A percentile compares a stretch with the other conserved stretches of the same genome.
Evolutionary conservation across 2,797 vertebrate species (phyloP).

Genomic region (Pristis pectinata): DNA sequence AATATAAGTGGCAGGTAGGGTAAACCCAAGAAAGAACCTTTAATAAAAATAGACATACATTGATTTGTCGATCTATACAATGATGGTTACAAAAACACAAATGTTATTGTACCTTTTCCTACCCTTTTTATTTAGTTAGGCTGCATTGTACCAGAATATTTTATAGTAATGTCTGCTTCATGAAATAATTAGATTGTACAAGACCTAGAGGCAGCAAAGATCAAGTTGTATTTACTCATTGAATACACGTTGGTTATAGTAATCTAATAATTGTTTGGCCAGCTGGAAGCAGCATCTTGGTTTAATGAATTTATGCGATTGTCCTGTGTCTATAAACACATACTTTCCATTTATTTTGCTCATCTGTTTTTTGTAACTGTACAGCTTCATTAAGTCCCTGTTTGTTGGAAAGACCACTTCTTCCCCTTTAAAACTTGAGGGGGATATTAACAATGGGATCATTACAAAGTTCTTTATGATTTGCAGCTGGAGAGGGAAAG

Average conservation of each 20-base stretch:
- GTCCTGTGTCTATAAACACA: background rate
- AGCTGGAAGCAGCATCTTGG: slow-evolving; percentile 11
- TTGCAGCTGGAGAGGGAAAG: background rate
- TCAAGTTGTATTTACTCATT: background rate
- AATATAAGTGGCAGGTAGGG: background rate
- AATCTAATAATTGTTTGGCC: background rate
- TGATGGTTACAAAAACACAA: background rate
- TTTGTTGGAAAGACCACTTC: background rate
- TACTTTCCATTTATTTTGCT: slow-evolving; percentile 23
- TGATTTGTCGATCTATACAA: background rate
- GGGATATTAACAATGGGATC: background rate
- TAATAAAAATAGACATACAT: background rate
- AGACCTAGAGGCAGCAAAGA: slow-evolving; percentile 12
- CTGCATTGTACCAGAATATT: background rate
- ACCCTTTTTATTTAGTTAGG: background rate
- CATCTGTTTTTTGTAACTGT: slow-evolving; percentile 28
- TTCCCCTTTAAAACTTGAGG: background rate
- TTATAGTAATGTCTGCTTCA: background rate
- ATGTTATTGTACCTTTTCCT: background rate
- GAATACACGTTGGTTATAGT: slow-evolving; percentile 22
- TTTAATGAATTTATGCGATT: background rate
- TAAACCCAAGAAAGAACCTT: background rate
- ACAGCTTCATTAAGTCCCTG: background rate
- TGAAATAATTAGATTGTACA: background rate
- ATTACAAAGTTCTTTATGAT: background rate